Percentiles rank a stretch among this genome's conserved stretches.
phyloP scores from a whole-genome alignment of 2,113 vertebrate species.

The Piprites chloris region DNA sequence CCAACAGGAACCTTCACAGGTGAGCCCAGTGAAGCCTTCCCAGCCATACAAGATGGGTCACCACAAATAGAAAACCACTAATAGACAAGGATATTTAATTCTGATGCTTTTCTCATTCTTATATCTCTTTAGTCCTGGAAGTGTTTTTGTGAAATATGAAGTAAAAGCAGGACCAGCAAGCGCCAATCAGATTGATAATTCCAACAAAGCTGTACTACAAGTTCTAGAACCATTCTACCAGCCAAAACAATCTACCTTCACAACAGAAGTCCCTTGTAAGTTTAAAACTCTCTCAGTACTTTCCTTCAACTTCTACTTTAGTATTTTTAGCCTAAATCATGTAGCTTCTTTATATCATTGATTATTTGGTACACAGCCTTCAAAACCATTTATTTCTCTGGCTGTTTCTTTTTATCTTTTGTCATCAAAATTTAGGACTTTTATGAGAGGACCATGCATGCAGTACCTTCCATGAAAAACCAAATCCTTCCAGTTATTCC shows the following conservation, averaged over 20 bases:
- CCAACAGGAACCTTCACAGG: not conserved
- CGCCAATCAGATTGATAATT: not conserved
- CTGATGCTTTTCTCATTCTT: not conserved
- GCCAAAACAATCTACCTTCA: constrained; percentile 22
- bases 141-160: constrained; percentile 57
- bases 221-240: constrained; percentile 23
- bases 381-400: not conserved
- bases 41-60: not conserved
- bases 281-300: not conserved
- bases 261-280: constrained; percentile 22
- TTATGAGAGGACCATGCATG: not conserved
- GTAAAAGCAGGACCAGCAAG: constrained; percentile 14
- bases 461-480: not conserved
- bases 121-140: constrained; percentile 66
- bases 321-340: not conserved
- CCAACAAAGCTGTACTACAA: not conserved
- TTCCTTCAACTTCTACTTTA: not conserved
- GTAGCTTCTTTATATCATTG: not conserved
- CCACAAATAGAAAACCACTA: not conserved
- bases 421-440: not conserved
- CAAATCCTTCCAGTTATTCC: not conserved
- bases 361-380: not conserved
- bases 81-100: not conserved
- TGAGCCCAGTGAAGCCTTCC: not conserved
- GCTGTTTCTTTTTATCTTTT: not conserved